Evolutionary conservation across 2,113 vertebrate species (phyloP), one percentile per base, ranked within the genome.

Genomic region (Conger conger): DNA sequence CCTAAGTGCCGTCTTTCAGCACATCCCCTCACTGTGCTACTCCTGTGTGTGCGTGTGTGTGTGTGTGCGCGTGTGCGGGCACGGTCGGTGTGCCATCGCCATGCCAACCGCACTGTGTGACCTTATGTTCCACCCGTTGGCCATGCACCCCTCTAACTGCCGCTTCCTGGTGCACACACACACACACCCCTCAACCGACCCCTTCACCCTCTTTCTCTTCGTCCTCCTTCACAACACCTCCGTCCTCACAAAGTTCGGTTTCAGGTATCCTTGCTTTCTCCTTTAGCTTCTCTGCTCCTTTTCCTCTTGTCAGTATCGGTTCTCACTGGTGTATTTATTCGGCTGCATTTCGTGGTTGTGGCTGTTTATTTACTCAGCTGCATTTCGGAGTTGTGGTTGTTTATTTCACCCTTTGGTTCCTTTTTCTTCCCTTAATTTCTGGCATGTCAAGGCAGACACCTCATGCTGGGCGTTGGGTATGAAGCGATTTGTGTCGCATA

Each of bases 161-260:
- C 95, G 95, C 94, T 95, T 94, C 91, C 92, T 94, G 94, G 95
- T 94, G 84, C 95, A 95, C 89, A 95, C 93, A 93, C 94, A 95
- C 92, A 93, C 94, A 95, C 92, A 95, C 95, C 93, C 95, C 95
- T 86, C n/a, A n/a, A n/a, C n/a, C n/a, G n/a, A n/a, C n/a, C 40
- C 40, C 40, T 9, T 9, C 94, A 94, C 93, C 91, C 95, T 94
- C 93, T 94, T 86, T 93, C 95, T 93, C 94, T 94, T 92, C 93
- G 90, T 95, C 94, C 92, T 89, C 86, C 84, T 86, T 86, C 88
- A 92, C 93, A 91, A 92, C 92, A 94, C 92, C 94, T 94, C 92
- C 94, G 92, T 90, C 93, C 93, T 91, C 93, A 93, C 92, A 93
- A 91, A 91, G 93, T 91, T 94, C 91, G 91, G 87, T 93, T 90